Conservation (phyloP, 2,797 vertebrate species). For the Hyperoplus immaculatus region DNA sequence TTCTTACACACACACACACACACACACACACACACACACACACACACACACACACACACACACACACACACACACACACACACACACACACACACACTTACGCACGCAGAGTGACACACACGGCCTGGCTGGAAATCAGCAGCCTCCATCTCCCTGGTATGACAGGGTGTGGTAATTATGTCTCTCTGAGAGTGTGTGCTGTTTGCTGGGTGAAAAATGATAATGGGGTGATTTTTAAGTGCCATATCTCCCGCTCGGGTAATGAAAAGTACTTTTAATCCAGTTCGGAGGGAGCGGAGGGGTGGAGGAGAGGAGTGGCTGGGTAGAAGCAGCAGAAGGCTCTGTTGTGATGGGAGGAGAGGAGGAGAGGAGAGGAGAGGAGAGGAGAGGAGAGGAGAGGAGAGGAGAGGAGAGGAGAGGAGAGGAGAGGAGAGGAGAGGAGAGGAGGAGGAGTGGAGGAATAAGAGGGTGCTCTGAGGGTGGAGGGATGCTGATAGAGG, state of each 20-base stretch:
- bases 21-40: neutral
- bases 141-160: conserved; percentile 83
- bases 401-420: conserved; percentile 79
- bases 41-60: conserved; percentile 25
- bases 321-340: conserved; percentile 76
- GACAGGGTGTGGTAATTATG: conserved; percentile 90
- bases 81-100: too few relatives aligned
- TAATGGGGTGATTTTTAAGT: conserved; percentile 90
- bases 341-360: conserved; percentile 82
- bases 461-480: conserved; percentile 72
- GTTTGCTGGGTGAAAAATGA: conserved; percentile 89
- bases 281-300: conserved; percentile 83
- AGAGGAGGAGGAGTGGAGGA: conserved; percentile 77
- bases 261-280: conserved; percentile 90
- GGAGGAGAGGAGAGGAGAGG: conserved; percentile 72
- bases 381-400: conserved; percentile 77
- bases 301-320: conserved; percentile 82
- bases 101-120: conserved; percentile 73
- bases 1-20: conserved; percentile 73
- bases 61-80: conserved; percentile 68
- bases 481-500: conserved; percentile 75
- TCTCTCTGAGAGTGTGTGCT: conserved; percentile 87
- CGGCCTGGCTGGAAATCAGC: conserved; percentile 84
- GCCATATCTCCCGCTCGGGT: conserved; percentile 87
- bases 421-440: conserved; percentile 73